Percentiles rank a stretch among this genome's conserved stretches.
Evolutionary conservation across 2,888 invertebrate genomes (phyloP).

Genomic region (Sarcophaga carnaria): DNA sequence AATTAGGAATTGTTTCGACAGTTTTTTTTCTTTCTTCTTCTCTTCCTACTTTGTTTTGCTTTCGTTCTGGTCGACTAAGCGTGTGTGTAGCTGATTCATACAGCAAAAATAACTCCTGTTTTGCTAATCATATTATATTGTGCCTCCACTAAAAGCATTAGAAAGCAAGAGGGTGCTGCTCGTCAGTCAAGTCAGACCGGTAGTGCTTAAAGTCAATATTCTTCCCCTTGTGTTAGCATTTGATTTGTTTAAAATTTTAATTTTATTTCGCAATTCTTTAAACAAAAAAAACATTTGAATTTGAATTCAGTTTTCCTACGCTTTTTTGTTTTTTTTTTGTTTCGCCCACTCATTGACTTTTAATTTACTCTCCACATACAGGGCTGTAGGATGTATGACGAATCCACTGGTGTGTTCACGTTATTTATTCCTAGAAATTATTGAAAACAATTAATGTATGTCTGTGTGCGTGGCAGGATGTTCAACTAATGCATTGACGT

Average conservation of each 20-base stretch:
- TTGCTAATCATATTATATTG: constrained; percentile 66
- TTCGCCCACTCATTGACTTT: constrained; percentile 64
- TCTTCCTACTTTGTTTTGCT: neutral
- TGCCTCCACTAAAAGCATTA: constrained; percentile 8
- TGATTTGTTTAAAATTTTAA: neutral
- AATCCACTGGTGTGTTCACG: too few species aligned
- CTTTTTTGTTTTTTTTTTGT: constrained; percentile 11
- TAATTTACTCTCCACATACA: constrained; percentile 45
- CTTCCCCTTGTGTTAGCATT: constrained; percentile 21
- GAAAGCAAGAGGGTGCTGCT: constrained; percentile 30
- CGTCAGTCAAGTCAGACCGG: neutral
- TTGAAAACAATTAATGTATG: constrained; percentile 9
- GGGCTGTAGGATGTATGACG: too few species aligned
- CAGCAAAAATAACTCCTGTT: constrained; percentile 40
- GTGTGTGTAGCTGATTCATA: constrained; percentile 14
- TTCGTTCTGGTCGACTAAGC: constrained; percentile 17
- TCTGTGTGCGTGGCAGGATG: neutral
- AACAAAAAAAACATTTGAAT: too few species aligned
- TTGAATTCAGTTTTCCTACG: neutral
- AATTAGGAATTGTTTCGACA: constrained; percentile 66
- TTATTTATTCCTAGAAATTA: constrained; percentile 49
- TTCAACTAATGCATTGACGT: too few species aligned
- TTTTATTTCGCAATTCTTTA: constrained; percentile 17
- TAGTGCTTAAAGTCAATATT: constrained; percentile 31
- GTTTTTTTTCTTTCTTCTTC: neutral